Base-by-base conservation (phyloP, 2,113 vertebrate genomes). In the Hemiprocne comata region DNA sequence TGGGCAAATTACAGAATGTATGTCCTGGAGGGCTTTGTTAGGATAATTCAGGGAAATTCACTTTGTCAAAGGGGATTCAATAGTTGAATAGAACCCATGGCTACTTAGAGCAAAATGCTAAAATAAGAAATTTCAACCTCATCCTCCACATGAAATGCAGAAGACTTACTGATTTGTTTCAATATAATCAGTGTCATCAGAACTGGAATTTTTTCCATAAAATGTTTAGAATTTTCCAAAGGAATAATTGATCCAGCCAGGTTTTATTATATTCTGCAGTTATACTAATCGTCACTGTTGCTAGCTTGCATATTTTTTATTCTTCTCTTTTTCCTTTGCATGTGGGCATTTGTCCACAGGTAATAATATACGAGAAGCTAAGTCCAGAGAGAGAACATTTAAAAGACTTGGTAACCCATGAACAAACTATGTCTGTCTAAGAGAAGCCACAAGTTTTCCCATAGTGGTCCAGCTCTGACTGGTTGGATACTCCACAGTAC, bases 201-300 rank as follows among this genome's bases (percentile, higher is more conserved):
- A 82, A 65, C 17, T 24, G 9, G 40, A 64, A 13, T 11, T 54
- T 62, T 69, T 91, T n/a, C 5, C 10, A 51, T 53, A 0, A 58
- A 67, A 50, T 50, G 6, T n/a, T 75, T 57, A 64, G 61, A 81
- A 74, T 64, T 92, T 78, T 82, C 34, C 82, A 75, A 89, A 71
- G 17, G 31, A 85, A 23, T 25, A 64, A 38, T 54, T 54, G 23
- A 34, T 70, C 24, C 24, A 28, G 12, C 24, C 40, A 51, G 55
- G 12, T 8, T 70, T 78, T 76, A 33, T 89, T 76, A 29, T n/a
- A 70, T 24, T 23, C 46, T 46, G 26, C 25, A 50, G 8, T 67
- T 67, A 71, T 13, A 77, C 20, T 17, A 60, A 71, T 13, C 3
- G 0, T 34, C 60, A 31, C 50, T 55, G n/a, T 28, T 70, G 8